Evolutionary conservation across 2,888 invertebrate genomes (phyloP).

Genomic region (Amblyjoppa proteus): DNA sequence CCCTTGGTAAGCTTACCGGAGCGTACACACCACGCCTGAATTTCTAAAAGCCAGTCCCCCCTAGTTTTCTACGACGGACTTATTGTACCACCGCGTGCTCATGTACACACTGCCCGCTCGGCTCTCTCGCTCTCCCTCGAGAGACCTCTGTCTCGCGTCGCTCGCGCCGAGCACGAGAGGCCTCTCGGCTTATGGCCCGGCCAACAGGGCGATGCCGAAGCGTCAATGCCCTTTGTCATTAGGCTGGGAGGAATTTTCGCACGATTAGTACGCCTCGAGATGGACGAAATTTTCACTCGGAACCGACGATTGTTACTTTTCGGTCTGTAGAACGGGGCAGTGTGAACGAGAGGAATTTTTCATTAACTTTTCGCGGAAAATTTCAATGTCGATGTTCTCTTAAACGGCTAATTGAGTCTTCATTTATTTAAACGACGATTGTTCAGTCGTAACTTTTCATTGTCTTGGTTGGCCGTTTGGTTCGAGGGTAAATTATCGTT

Average conservation of each 20-base stretch:
- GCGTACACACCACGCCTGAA: constrained; percentile 54
- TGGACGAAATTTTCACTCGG: neutral
- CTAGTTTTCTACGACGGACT: constrained; percentile 16
- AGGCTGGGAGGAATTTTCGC: constrained; percentile 19
- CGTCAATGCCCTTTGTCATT: constrained; percentile 52
- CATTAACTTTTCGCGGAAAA: neutral
- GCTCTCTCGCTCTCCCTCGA: constrained; percentile 28
- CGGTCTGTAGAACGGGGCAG: neutral
- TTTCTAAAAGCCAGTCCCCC: constrained; percentile 57
- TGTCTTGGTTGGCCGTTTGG: neutral
- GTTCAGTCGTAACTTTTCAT: neutral
- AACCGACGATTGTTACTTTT: neutral
- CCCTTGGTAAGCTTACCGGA: constrained; percentile 46
- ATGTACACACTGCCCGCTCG: constrained; percentile 6
- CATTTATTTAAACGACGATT: neutral
- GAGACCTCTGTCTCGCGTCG: neutral
- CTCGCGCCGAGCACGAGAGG: constrained; percentile 8
- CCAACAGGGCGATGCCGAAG: constrained; percentile 45
- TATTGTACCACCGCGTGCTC: constrained; percentile 40
- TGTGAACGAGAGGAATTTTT: neutral
- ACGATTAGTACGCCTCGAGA: neutral
- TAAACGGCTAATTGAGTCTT: too few species aligned
- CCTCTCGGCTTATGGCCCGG: constrained; percentile 18
- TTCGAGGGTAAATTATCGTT: neutral
- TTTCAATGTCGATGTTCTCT: too few species aligned